A percentile compares a stretch with the other conserved stretches of the same genome.
Conservation (phyloP, 1,140 invertebrate species). For the Drosophila santomea region DNA sequence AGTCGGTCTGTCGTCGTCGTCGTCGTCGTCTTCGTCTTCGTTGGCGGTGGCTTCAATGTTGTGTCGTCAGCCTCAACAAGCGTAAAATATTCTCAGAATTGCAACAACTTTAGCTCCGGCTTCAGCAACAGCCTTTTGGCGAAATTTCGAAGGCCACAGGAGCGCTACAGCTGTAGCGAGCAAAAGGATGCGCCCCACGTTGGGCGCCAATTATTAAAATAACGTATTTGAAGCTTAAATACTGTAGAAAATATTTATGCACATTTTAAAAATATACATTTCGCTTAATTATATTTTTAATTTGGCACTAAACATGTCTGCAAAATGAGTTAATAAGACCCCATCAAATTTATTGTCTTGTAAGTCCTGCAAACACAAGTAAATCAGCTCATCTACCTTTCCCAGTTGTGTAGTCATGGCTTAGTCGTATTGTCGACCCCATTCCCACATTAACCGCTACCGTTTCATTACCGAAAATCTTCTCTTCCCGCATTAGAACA, state of each 20-base stretch:
- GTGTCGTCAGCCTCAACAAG: conserved; percentile 77
- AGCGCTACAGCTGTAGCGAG: conserved; percentile 6
- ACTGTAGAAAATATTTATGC: not conserved
- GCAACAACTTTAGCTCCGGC: conserved; percentile 73
- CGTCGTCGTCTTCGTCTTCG: conserved; percentile 59
- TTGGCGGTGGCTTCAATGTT: conserved; percentile 71
- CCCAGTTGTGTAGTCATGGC: not conserved
- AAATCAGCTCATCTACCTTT: not conserved
- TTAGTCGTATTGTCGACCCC: conserved; percentile 40
- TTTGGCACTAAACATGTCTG: not conserved
- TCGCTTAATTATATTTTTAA: not conserved
- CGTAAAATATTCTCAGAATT: conserved; percentile 82
- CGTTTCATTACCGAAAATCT: conserved; percentile 69
- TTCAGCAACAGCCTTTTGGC: conserved; percentile 60
- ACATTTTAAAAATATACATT: not conserved
- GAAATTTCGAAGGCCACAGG: conserved; percentile 62
- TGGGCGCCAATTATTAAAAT: not conserved
- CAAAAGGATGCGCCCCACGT: not conserved
- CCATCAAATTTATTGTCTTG: conserved; percentile 1
- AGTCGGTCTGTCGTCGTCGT: conserved; percentile 40
- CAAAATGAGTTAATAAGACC: not conserved
- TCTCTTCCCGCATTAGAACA: conserved; percentile 68
- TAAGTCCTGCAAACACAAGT: not conserved
- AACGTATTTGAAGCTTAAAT: not conserved
- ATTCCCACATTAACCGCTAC: conserved; percentile 72